Conservation (phyloP, 2,113 vertebrate species). For the Bucco capensis region DNA sequence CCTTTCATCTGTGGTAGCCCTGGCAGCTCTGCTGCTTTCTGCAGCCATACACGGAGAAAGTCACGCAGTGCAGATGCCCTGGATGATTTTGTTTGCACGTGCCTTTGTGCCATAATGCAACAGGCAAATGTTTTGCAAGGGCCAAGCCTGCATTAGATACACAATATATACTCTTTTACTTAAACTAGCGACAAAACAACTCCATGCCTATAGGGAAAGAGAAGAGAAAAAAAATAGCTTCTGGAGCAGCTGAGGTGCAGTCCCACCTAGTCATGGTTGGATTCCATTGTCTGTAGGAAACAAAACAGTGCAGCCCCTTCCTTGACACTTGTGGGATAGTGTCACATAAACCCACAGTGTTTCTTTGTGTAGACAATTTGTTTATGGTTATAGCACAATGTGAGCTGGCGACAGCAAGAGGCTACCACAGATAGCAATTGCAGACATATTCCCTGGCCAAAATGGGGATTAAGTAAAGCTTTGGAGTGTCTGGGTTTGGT, state of each 20-base stretch:
- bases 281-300: constrained; percentile 29
- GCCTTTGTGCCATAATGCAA: not conserved
- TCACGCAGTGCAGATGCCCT: not conserved
- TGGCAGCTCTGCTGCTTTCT: not conserved
- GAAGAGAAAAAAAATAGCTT: not conserved
- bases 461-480: not conserved
- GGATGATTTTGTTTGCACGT: not conserved
- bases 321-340: not conserved
- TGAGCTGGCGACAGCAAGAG: not conserved
- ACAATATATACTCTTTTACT: not conserved
- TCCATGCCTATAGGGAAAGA: not conserved
- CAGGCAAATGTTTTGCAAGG: not conserved
- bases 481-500: not conserved
- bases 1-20: not conserved
- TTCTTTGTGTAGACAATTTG: not conserved
- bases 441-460: not conserved
- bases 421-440: not conserved
- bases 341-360: not conserved
- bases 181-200: not conserved
- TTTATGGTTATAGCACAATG: not conserved
- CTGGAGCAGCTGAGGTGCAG: constrained; percentile 9
- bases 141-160: not conserved
- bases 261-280: constrained; percentile 15
- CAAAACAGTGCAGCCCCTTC: not conserved
- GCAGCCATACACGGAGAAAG: not conserved